Conservation (phyloP, 1,140 invertebrate genomes). For the Hycleus cichorii region DNA sequence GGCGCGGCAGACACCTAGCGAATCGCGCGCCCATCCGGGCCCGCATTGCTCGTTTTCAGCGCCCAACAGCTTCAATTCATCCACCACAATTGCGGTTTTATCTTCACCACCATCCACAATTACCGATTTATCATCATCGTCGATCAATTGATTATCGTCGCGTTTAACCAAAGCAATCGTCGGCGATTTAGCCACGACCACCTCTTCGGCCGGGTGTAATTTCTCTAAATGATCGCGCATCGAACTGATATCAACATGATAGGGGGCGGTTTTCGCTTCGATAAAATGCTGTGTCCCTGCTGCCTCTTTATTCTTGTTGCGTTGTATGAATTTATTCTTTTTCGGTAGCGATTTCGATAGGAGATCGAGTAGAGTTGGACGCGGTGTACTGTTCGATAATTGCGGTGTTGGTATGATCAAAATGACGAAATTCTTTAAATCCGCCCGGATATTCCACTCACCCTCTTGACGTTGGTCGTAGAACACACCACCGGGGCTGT, state of each 20-base stretch:
- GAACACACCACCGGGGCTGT: constrained; percentile 13
- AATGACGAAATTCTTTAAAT: constrained; percentile 57
- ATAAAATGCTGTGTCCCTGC: constrained; percentile 35
- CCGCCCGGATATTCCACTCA: constrained; percentile 54
- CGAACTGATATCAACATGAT: constrained; percentile 38
- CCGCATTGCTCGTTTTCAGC: constrained; percentile 52
- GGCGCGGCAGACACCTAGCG: constrained; percentile 45
- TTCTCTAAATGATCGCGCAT: constrained; percentile 23
- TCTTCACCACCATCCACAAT: constrained; percentile 27
- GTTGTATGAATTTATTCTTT: constrained; percentile 4
- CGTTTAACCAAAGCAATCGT: constrained; percentile 22
- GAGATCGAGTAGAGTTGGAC: constrained; percentile 38
- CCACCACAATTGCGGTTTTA: constrained; percentile 19
- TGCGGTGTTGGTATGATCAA: constrained; percentile 48
- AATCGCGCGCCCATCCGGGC: constrained; percentile 50
- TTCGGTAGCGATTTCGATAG: constrained; percentile 21
- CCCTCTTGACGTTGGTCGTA: constrained; percentile 32
- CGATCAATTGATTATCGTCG: neutral
- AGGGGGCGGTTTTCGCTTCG: constrained; percentile 39
- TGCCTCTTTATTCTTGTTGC: constrained; percentile 7
- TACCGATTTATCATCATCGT: constrained; percentile 18
- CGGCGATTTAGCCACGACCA: constrained; percentile 25
- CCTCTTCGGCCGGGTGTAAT: constrained; percentile 24
- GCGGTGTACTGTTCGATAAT: constrained; percentile 22
- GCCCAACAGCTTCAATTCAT: constrained; percentile 46